Conservation (phyloP, 2,113 vertebrate species). For the Heteronetta atricapilla region DNA sequence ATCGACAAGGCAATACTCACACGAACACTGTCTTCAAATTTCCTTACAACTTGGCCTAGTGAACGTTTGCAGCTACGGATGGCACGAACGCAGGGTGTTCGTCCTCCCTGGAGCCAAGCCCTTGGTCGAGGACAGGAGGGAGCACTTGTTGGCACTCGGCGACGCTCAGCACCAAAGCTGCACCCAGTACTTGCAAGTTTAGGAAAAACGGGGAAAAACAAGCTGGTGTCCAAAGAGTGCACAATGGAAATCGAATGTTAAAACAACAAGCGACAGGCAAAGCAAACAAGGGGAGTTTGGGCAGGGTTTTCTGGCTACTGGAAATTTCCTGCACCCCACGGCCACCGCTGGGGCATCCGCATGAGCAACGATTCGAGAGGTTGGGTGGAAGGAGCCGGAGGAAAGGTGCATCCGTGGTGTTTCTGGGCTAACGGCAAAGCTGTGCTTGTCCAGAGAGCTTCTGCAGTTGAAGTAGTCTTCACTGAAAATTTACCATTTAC, state of each 20-base stretch:
- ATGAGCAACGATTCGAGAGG: not conserved
- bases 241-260: conserved; percentile 24
- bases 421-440: not conserved
- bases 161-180: not conserved
- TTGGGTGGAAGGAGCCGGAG: not conserved
- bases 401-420: not conserved
- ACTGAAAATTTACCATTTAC: conserved; percentile 37
- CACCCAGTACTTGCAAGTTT: not conserved
- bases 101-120: not conserved
- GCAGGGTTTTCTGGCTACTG: not conserved
- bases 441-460: not conserved
- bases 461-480: not conserved
- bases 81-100: not conserved
- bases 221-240: not conserved
- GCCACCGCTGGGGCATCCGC: not conserved
- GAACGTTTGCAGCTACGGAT: not conserved
- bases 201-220: not conserved
- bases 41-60: not conserved
- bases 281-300: not conserved
- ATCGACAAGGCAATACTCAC: not conserved
- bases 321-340: not conserved
- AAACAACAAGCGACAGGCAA: conserved; percentile 27
- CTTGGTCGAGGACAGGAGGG: not conserved
- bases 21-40: not conserved
- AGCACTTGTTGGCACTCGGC: not conserved